Evolutionary conservation across 2,888 invertebrate species (phyloP).

Genomic region (Lasius fuliginosus): DNA sequence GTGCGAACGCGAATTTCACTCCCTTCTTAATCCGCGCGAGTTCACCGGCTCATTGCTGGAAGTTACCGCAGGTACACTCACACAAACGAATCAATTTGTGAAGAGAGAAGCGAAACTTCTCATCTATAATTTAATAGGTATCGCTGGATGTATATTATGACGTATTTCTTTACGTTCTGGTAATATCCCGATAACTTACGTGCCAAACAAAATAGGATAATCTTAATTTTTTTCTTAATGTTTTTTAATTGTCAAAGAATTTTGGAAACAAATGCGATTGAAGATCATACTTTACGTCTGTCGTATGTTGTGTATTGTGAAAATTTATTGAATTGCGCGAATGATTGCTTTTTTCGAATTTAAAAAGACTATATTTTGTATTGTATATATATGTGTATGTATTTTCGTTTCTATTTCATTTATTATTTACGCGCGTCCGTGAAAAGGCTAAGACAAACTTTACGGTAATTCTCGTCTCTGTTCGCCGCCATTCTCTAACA

Average conservation of each 20-base stretch:
- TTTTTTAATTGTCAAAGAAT: neutral
- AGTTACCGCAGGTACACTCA: constrained; percentile 1
- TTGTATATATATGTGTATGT: neutral
- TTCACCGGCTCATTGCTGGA: constrained; percentile 24
- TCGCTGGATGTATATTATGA: neutral
- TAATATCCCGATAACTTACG: neutral
- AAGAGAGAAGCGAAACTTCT: neutral
- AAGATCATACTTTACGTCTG: neutral
- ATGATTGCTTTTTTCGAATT: neutral
- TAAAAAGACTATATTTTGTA: neutral
- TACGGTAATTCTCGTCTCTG: neutral
- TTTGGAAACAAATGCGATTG: neutral
- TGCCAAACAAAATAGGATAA: neutral
- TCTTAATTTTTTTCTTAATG: neutral
- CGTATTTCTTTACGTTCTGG: neutral
- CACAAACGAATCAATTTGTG: neutral
- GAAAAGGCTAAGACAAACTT: neutral
- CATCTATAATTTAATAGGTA: neutral
- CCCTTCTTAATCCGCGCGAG: constrained; percentile 59
- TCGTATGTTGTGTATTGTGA: neutral
- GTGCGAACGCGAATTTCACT: constrained; percentile 46
- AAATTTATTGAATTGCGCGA: neutral
- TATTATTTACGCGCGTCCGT: neutral
- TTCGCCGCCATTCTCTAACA: constrained; percentile 3
- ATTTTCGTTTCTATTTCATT: neutral